Conservation (phyloP, 2,888 invertebrate species). For the Stramonita haemastoma region DNA sequence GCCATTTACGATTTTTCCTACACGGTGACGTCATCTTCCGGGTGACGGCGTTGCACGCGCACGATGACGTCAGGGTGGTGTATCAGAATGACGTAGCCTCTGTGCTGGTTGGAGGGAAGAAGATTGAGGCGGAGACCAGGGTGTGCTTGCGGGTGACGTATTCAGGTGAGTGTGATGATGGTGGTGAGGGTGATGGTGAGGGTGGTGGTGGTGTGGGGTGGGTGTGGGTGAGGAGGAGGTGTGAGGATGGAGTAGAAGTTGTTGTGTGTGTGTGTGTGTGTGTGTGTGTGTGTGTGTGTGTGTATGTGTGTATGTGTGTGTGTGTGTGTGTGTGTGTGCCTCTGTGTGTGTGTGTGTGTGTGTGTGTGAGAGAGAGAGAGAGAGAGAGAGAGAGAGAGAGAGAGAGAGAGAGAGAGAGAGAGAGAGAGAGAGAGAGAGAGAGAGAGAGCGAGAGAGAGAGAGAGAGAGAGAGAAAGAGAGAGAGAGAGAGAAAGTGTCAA, state of each 20-base stretch:
- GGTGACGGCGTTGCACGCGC: neutral
- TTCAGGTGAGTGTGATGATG: neutral
- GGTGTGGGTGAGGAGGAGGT: neutral
- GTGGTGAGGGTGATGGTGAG: neutral
- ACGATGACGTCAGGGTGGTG: constrained; percentile 29
- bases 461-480: neutral
- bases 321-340: neutral
- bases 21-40: constrained; percentile 21
- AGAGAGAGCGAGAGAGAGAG: neutral
- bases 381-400: constrained; percentile 39
- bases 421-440: neutral
- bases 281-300: neutral
- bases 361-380: neutral
- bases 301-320: neutral
- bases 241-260: too few relatives aligned
- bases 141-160: constrained; percentile 19
- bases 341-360: neutral
- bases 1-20: constrained; percentile 18
- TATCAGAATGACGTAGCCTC: neutral
- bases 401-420: constrained; percentile 23
- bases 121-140: neutral
- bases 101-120: neutral
- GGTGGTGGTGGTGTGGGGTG: neutral
- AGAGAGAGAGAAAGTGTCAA: neutral
- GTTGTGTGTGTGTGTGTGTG: neutral